phyloP scores from a whole-genome alignment of 2,888 invertebrate genomes.

The Stenodema calcarata region DNA sequence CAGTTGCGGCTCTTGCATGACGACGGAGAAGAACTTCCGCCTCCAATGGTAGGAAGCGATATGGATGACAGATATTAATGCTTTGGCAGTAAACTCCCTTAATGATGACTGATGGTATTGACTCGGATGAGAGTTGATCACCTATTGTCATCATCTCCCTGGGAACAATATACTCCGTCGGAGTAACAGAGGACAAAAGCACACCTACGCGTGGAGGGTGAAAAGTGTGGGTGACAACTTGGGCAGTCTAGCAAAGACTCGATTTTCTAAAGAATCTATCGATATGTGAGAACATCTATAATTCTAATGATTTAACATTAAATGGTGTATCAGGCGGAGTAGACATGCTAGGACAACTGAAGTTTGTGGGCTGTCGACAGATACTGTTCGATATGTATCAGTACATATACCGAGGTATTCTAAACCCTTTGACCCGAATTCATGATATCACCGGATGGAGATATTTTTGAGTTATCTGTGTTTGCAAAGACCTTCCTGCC shows the following conservation, averaged over 20 bases:
- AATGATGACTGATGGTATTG: constrained; percentile 32
- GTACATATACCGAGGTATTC: too few relatives aligned
- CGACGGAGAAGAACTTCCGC: not conserved
- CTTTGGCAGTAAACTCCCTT: not conserved
- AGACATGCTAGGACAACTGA: too few relatives aligned
- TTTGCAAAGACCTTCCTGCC: not conserved
- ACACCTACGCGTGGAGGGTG: not conserved
- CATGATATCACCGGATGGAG: not conserved
- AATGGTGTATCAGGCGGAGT: too few relatives aligned
- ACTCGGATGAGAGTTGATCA: constrained; percentile 27
- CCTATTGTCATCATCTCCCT: constrained; percentile 17
- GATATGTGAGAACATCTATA: too few relatives aligned
- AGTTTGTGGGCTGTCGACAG: too few relatives aligned
- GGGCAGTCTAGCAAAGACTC: too few relatives aligned
- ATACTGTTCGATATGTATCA: too few relatives aligned
- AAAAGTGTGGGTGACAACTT: not conserved
- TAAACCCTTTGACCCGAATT: too few relatives aligned
- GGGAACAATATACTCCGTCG: not conserved
- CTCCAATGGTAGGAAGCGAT: not conserved
- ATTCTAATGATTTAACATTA: too few relatives aligned
- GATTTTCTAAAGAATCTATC: too few relatives aligned
- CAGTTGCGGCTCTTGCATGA: not conserved
- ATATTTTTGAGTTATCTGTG: not conserved
- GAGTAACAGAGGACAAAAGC: not conserved
- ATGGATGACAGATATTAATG: constrained; percentile 28